Evolutionary conservation across 2,113 vertebrate species (phyloP).

Genomic region (Poecilia latipinna): DNA sequence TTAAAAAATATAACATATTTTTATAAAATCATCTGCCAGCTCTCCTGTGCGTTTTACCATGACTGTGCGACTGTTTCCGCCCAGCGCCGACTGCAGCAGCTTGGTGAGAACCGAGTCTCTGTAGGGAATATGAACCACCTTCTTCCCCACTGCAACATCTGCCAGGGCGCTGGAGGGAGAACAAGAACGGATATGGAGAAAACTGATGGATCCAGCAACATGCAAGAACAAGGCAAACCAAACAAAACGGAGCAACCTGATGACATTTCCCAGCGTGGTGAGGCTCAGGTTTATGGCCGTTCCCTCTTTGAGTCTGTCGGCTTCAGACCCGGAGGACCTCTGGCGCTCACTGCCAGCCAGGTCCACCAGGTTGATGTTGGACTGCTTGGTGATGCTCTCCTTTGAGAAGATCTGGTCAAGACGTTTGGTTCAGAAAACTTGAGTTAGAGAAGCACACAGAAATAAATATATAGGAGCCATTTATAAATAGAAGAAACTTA

Average conservation of each 20-base stretch:
- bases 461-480: background rate
- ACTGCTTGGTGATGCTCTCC: slow-evolving; percentile 86
- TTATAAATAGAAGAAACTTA: too few relatives aligned
- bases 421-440: background rate
- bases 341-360: slow-evolving; percentile 90
- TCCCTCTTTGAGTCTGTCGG: slow-evolving; percentile 87
- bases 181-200: background rate
- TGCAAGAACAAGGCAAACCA: background rate
- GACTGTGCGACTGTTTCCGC: slow-evolving; percentile 88
- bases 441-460: background rate
- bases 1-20: background rate
- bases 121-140: slow-evolving; percentile 85
- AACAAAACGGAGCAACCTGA: slow-evolving; percentile 79
- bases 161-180: slow-evolving; percentile 81
- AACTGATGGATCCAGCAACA: background rate
- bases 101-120: slow-evolving; percentile 89
- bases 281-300: slow-evolving; percentile 88
- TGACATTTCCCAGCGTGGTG: slow-evolving; percentile 89
- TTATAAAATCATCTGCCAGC: background rate
- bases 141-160: slow-evolving; percentile 84
- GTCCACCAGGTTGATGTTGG: slow-evolving; percentile 88
- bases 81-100: slow-evolving; percentile 87
- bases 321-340: slow-evolving; percentile 85
- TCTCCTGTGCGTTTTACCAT: slow-evolving; percentile 78
- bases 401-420: slow-evolving; percentile 83